These are phyloP conservation scores for Eudorcas thomsonii DNA, from an alignment of 2,113 vertebrate species.

Conservation along the genomic window DNA sequence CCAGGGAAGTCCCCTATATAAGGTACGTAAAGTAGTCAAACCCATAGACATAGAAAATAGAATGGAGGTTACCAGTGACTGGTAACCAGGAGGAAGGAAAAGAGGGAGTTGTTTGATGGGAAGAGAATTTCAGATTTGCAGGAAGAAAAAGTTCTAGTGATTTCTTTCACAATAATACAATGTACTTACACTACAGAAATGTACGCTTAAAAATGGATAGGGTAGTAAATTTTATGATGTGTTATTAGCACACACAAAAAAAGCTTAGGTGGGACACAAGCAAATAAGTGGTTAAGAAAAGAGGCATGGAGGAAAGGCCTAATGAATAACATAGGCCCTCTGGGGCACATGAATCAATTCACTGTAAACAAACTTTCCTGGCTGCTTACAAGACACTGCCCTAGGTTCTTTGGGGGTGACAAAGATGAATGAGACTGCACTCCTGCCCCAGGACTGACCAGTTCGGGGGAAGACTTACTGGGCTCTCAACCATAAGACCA, in stretches of 20 bases:
- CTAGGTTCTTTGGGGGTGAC: neutral
- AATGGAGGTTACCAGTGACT: neutral
- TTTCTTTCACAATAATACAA: neutral
- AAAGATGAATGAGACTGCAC: neutral
- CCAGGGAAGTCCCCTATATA: neutral
- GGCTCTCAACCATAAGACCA: neutral
- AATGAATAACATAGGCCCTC: neutral
- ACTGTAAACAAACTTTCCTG: neutral
- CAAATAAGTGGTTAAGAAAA: neutral
- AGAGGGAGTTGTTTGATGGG: neutral
- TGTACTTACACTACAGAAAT: neutral
- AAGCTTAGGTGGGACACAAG: neutral
- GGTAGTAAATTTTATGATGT: neutral
- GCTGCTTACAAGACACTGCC: neutral
- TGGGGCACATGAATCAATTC: neutral
- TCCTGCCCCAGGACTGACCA: neutral
- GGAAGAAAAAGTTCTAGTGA: neutral
- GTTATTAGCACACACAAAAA: neutral
- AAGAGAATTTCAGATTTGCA: neutral
- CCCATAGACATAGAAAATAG: neutral
- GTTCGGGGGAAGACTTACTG: neutral
- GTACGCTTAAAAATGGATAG: neutral
- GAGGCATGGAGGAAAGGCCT: neutral
- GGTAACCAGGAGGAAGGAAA: neutral
- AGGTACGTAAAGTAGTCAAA: neutral